phyloP scores from a whole-genome alignment of 2,113 vertebrate genomes.

The Mesembrinibis cayennensis region DNA sequence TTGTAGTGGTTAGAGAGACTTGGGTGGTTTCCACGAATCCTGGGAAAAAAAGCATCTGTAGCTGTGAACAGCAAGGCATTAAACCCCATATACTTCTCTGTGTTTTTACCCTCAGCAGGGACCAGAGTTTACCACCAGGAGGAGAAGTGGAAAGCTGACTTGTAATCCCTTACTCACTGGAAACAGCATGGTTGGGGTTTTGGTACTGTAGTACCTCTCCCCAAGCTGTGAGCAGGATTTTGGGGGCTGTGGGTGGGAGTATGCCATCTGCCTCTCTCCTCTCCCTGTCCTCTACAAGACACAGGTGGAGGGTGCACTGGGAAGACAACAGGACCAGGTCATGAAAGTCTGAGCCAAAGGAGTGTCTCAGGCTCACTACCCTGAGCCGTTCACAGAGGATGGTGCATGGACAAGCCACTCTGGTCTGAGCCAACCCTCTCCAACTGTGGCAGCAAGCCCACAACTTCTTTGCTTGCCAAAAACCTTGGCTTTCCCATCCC shows the following conservation, averaged over 20 bases:
- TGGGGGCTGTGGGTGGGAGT: background rate
- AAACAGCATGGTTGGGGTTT: background rate
- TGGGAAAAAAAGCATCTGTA: background rate
- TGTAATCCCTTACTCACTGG: background rate
- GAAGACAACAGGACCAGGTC: background rate
- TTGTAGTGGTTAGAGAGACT: background rate
- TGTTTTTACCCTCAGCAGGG: background rate
- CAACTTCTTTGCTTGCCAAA: background rate
- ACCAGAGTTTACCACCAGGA: background rate
- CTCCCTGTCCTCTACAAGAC: background rate
- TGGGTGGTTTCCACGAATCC: background rate
- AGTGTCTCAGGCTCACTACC: background rate
- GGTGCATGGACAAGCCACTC: background rate
- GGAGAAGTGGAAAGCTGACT: background rate
- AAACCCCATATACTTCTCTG: background rate
- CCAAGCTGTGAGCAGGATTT: background rate
- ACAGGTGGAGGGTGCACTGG: background rate
- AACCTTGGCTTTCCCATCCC: background rate
- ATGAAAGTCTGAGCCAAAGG: background rate
- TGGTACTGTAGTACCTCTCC: background rate
- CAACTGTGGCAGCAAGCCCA: background rate
- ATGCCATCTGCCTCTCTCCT: background rate
- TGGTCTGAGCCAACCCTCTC: background rate
- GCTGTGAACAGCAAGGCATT: background rate
- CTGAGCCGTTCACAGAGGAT: accelerated